Evolutionary conservation across 2,888 invertebrate genomes (phyloP).

Genomic region (Epicampocera succincta): DNA sequence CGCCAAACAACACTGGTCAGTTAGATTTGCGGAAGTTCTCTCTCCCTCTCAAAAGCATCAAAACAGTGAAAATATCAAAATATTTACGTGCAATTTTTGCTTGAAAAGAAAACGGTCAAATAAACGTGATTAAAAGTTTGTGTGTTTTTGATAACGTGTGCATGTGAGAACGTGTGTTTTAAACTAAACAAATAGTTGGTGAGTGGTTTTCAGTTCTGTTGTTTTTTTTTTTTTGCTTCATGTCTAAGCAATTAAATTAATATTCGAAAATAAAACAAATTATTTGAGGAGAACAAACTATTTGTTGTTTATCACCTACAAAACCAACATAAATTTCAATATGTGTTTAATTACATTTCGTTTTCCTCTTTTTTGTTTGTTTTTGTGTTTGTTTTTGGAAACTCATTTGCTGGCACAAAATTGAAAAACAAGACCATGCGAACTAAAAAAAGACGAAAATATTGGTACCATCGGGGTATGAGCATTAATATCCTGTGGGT

Average conservation of each 20-base stretch:
- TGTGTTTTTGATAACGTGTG: constrained; percentile 7
- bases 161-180: not conserved
- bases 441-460: not conserved
- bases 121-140: constrained; percentile 44
- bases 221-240: not conserved
- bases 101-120: constrained; percentile 21
- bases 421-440: constrained; percentile 9
- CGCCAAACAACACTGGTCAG: constrained; percentile 65
- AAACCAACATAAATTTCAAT: constrained; percentile 21
- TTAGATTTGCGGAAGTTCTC: constrained; percentile 31
- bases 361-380: not conserved
- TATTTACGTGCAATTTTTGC: constrained; percentile 50
- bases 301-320: not conserved
- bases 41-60: not conserved
- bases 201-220: constrained; percentile 34
- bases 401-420: not conserved
- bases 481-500: constrained; percentile 49
- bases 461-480: constrained; percentile 1
- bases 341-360: constrained; percentile 34
- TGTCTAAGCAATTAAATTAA: constrained; percentile 20
- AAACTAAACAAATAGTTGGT: constrained; percentile 49
- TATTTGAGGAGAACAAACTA: constrained; percentile 4
- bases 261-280: constrained; percentile 3
- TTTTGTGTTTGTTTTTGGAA: not conserved
- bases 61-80: constrained; percentile 46